Evolutionary conservation across 2,113 vertebrate species (phyloP).

Genomic region (Naja naja): DNA sequence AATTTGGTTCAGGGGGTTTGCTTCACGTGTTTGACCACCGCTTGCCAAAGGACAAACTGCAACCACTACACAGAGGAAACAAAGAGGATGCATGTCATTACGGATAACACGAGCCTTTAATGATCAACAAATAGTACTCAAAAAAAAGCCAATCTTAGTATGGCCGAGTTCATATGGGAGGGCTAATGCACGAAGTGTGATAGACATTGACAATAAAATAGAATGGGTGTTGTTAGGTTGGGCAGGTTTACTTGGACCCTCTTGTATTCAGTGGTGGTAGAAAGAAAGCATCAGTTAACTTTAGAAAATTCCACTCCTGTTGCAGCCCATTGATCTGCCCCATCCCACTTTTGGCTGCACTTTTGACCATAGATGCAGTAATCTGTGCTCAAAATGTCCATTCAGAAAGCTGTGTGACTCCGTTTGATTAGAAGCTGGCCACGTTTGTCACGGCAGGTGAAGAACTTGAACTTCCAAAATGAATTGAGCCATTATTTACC

Average conservation of each 20-base stretch:
- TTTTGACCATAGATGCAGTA: neutral
- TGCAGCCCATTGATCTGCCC: neutral
- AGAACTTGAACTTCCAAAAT: neutral
- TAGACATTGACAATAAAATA: neutral
- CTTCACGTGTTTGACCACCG: neutral
- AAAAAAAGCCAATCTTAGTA: neutral
- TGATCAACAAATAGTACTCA: neutral
- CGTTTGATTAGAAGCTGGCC: neutral
- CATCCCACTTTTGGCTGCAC: neutral
- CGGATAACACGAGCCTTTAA: neutral
- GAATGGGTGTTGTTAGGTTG: neutral
- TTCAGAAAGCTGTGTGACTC: neutral
- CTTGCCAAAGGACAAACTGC: neutral
- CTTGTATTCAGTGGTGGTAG: neutral
- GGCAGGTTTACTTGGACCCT: neutral
- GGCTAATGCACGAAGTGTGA: neutral
- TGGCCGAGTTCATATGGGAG: neutral
- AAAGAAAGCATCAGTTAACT: neutral
- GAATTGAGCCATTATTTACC: neutral
- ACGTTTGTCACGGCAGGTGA: neutral
- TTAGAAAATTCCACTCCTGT: neutral
- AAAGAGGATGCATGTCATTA: neutral
- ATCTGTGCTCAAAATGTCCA: neutral
- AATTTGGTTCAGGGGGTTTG: neutral
- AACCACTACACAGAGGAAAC: neutral